A percentile compares a stretch with the other conserved stretches of the same genome.
These are phyloP conservation scores for Periphyllus acericola DNA, from an alignment of 2,888 invertebrate species.

Conservation along the genomic window DNA sequence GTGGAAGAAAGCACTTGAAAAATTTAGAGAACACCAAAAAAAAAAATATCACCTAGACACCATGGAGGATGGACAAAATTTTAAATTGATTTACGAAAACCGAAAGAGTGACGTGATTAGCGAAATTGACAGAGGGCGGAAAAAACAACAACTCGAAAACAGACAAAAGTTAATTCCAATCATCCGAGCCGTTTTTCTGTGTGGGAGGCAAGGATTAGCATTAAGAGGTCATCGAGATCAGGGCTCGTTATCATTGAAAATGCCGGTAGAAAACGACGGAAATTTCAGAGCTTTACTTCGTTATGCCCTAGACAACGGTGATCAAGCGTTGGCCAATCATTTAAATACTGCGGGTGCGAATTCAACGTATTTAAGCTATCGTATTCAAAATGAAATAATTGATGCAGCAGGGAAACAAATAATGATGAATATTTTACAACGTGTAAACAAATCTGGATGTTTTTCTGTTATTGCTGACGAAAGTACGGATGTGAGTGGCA, in stretches of 20 bases:
- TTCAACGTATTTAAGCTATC: slow-evolving; percentile 1
- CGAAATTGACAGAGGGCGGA: slow-evolving; percentile 32
- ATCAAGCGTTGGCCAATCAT: neutral
- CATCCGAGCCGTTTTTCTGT: slow-evolving; percentile 35
- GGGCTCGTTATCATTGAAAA: neutral
- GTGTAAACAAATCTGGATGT: neutral
- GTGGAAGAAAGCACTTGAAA: slow-evolving; percentile 31
- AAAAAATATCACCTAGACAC: slow-evolving; percentile 12
- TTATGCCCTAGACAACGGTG: neutral
- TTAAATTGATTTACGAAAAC: slow-evolving; percentile 32
- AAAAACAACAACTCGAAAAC: slow-evolving; percentile 27
- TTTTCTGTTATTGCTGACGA: slow-evolving; percentile 15
- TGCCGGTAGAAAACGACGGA: neutral
- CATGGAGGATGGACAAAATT: slow-evolving; percentile 21
- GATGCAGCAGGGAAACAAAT: slow-evolving; percentile 14
- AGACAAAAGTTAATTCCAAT: slow-evolving; percentile 38
- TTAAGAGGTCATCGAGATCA: slow-evolving; percentile 34
- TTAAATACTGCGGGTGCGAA: neutral
- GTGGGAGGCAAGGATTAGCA: slow-evolving; percentile 34
- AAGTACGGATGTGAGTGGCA: slow-evolving; percentile 6
- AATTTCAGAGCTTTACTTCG: no score
- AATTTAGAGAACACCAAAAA: neutral
- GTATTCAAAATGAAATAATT: slow-evolving; percentile 27
- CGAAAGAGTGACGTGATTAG: slow-evolving; percentile 16
- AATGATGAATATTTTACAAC: slow-evolving; percentile 4